Evolutionary conservation across 2,888 invertebrate genomes (phyloP).

Genomic region (Tupiocoris notatus): DNA sequence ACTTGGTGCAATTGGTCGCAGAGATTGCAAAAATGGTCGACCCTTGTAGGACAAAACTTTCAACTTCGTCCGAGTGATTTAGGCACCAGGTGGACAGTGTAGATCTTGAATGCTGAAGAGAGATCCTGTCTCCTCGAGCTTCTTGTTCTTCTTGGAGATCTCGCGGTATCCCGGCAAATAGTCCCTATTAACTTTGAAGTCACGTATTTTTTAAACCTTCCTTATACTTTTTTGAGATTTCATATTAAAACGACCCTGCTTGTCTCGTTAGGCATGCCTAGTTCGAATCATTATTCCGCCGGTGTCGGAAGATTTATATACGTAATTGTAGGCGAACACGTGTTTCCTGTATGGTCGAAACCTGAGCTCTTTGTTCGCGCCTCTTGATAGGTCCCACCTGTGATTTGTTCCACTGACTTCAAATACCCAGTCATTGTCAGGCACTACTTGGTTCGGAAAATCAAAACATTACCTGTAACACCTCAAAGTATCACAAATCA

Average conservation of each 20-base stretch:
- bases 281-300: neutral
- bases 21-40: too few relatives aligned
- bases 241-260: neutral
- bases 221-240: neutral
- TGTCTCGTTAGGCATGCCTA: neutral
- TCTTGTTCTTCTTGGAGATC: neutral
- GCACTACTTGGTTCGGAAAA: too few relatives aligned
- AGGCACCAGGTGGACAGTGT: neutral
- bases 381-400: neutral
- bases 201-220: conserved; percentile 2
- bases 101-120: neutral
- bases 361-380: neutral
- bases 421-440: too few relatives aligned
- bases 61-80: neutral
- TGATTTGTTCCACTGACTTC: too few relatives aligned
- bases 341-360: neutral
- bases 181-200: neutral
- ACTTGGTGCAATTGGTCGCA: too few relatives aligned
- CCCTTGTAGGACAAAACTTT: too few relatives aligned
- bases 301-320: neutral
- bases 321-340: neutral
- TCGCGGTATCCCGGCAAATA: neutral
- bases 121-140: neutral
- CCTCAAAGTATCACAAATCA: too few relatives aligned
- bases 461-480: too few relatives aligned